Conservation (phyloP, 2,113 vertebrate species). For the Rhegmatorhina hoffmannsi region DNA sequence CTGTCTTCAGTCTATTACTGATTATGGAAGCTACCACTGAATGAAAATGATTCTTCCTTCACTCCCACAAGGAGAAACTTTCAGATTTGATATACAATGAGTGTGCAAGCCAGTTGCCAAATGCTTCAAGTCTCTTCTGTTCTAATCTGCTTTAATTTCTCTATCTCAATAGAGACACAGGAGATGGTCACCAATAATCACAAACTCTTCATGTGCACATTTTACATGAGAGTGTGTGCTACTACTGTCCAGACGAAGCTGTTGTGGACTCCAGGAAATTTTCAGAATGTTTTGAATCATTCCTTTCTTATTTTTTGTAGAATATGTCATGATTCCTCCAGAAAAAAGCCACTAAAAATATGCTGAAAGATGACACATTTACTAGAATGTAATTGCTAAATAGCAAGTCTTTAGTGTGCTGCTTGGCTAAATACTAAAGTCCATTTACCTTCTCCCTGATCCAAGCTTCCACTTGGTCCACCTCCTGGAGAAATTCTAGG, state of each 20-base stretch:
- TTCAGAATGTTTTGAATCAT: neutral
- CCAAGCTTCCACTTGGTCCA: conserved; percentile 88
- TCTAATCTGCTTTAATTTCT: neutral
- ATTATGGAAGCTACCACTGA: neutral
- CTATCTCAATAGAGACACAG: neutral
- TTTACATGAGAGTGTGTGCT: neutral
- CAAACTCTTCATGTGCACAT: neutral
- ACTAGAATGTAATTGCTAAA: neutral
- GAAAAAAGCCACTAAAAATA: neutral
- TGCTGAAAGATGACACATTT: neutral
- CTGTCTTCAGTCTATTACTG: neutral
- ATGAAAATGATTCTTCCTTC: neutral
- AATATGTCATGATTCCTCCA: neutral
- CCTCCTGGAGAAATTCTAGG: conserved; percentile 88
- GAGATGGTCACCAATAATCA: neutral
- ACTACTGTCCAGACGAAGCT: neutral
- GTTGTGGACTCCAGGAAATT: neutral
- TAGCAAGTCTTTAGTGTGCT: neutral
- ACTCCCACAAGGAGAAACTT: neutral
- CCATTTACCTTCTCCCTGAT: conserved; percentile 84
- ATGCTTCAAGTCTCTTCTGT: neutral
- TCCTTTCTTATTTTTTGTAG: neutral
- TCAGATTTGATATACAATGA: neutral
- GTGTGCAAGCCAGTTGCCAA: neutral
- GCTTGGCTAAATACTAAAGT: neutral